Conservation (phyloP, 1,140 invertebrate genomes). For the Pseudomyrmex concolor region DNA sequence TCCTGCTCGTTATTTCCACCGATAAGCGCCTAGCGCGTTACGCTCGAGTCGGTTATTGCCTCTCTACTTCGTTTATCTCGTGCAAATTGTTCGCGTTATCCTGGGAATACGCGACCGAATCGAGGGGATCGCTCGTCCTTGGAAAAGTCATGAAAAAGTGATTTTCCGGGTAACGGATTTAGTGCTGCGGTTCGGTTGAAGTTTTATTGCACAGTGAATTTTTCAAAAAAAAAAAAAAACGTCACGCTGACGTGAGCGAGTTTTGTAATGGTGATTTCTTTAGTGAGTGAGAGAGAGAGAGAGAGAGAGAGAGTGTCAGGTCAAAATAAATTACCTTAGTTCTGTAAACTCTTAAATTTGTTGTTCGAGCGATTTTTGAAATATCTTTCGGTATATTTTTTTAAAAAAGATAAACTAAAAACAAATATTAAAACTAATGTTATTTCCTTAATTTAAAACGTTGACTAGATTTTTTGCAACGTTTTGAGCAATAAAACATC, state of each 20-base stretch:
- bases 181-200: neutral
- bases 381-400: no score
- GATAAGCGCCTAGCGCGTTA: constrained; percentile 14
- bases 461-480: no score
- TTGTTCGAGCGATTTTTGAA: no score
- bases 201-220: constrained; percentile 1
- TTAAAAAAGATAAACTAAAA: no score
- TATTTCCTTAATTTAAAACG: no score
- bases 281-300: no score
- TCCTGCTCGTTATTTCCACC: constrained; percentile 2
- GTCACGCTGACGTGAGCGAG: neutral
- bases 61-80: neutral
- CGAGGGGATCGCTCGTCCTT: neutral
- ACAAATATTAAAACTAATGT: no score
- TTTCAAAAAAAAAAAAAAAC: neutral
- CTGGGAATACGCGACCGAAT: neutral
- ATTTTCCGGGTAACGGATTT: neutral
- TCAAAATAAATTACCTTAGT: no score
- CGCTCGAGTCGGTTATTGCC: neutral
- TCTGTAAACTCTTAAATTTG: no score
- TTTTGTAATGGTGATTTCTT: no score
- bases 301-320: no score
- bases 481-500: no score
- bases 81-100: neutral
- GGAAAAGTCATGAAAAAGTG: neutral